Evolutionary conservation across 2,888 invertebrate genomes (phyloP).

Genomic region (Gonocerus acuteangulatus): DNA sequence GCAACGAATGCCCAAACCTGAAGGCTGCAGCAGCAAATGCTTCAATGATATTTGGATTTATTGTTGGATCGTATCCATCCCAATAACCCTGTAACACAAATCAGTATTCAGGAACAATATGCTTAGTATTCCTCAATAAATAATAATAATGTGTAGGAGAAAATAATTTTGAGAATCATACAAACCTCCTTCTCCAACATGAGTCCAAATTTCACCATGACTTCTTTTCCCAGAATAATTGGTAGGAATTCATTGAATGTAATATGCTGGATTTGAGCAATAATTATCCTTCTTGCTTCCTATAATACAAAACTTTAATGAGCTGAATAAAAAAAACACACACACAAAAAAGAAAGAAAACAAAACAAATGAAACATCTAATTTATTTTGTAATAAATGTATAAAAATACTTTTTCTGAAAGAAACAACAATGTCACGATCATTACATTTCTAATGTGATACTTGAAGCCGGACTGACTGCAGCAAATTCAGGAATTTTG

Average conservation of each 20-base stretch:
- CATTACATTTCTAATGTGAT: no score
- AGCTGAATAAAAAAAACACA: no score
- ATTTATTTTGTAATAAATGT: no score
- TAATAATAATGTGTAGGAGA: no score
- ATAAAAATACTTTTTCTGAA: no score
- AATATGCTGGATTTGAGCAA: conserved; percentile 81
- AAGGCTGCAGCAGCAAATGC: conserved; percentile 89
- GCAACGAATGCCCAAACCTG: conserved; percentile 81
- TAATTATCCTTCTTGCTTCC: conserved; percentile 74
- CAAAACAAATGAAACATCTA: no score
- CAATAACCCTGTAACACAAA: conserved; percentile 57
- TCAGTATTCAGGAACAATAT: not conserved
- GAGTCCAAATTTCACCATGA: conserved; percentile 84
- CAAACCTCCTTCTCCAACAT: conserved; percentile 63
- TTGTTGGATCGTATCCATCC: conserved; percentile 73
- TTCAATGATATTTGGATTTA: conserved; percentile 82
- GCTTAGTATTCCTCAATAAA: no score
- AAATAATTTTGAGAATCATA: not conserved
- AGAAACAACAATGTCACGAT: no score
- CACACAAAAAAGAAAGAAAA: no score
- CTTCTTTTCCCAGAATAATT: conserved; percentile 78
- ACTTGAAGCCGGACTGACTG: no score
- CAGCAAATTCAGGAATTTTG: no score
- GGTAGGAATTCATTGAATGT: conserved; percentile 87
- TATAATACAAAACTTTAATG: conserved; percentile 38